phyloP scores from a whole-genome alignment of 2,888 invertebrate genomes.

The Dryococelus australis region DNA sequence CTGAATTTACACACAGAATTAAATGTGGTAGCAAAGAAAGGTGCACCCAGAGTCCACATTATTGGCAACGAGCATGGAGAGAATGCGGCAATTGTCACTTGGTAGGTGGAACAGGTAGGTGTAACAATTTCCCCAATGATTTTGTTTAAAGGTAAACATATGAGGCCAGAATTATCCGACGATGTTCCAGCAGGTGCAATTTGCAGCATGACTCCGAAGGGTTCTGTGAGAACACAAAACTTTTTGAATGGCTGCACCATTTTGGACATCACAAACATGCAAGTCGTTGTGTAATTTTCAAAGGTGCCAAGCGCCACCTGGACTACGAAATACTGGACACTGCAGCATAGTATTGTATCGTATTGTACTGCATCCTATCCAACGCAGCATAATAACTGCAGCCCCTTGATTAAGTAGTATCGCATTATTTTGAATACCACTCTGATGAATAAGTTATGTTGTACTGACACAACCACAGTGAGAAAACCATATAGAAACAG shows the following conservation, averaged over 20 bases:
- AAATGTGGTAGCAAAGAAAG: not conserved
- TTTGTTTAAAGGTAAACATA: conserved; percentile 20
- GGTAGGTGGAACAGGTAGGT: not conserved
- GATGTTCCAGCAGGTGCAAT: conserved; percentile 49
- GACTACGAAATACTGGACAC: conserved; percentile 43
- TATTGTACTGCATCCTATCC: conserved; percentile 48
- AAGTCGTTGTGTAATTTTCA: conserved; percentile 50
- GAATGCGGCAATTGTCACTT: not conserved
- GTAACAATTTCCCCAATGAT: conserved; percentile 24
- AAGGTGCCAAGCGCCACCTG: conserved; percentile 52
- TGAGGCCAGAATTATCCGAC: conserved; percentile 20
- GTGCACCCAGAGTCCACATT: not conserved
- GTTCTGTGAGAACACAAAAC: conserved; percentile 50
- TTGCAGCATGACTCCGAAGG: conserved; percentile 46
- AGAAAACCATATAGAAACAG: conserved; percentile 50
- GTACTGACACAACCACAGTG: conserved; percentile 51
- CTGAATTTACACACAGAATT: not conserved
- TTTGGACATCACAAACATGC: conserved; percentile 48
- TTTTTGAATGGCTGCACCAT: conserved; percentile 50
- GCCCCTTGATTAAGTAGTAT: conserved; percentile 54
- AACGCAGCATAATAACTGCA: conserved; percentile 52
- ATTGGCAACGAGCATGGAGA: not conserved
- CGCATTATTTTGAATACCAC: conserved; percentile 52
- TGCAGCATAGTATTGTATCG: conserved; percentile 40
- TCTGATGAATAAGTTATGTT: conserved; percentile 54